Base-by-base conservation (phyloP, 2,113 vertebrate genomes). In the Mesoclemmys tuberculata region DNA sequence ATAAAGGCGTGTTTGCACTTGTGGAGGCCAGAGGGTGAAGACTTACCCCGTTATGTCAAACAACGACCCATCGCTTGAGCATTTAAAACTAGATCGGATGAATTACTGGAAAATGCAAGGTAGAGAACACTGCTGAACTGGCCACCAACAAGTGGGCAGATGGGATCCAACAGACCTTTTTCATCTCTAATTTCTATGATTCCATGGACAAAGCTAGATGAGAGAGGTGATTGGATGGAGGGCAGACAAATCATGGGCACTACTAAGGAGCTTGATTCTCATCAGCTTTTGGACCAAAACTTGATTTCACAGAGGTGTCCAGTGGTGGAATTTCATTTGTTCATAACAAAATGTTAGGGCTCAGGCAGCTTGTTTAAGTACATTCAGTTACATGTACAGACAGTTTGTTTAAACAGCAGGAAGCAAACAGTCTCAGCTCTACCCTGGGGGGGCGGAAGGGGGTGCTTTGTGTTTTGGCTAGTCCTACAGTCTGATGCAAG, bases 251-350 rank as follows among this genome's bases (percentile, higher is more conserved):
- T 84, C 49, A 68, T 51, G 0, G 4, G 94, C 87, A 64, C 79
- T 6, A 1, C 80, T 81, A 71, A 38, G 19, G 21, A 89, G 84
- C 46, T 27, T 26, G 80, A 19, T 1, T 85, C 1, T 2, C 96
- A 85, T 54, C 64, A 0, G 0, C 75, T 93, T 95, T 81, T 89
- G 95, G 41, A 29, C 74, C 74, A 46, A 77, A 46, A 11, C 24
- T 77, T 93, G 10, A 91, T 78, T 84, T 81, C 0, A 2, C 44
- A 96, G 90, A 96, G 94, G 96, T 82, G 78, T 92, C 93, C 92
- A 92, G 82, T 93, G 93, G 84, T 75, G 83, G 89, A 92, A 95
- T 92, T 94, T 97, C 94, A 96, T 82, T 94, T 8, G 10, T 24
- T 38, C 95, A 94, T 93, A 94, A 86, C 90, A 18, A 4, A 94